Evolutionary conservation across 2,113 vertebrate genomes (phyloP), one percentile per base, ranked within the genome.

Genomic region (Salminus brasiliensis): DNA sequence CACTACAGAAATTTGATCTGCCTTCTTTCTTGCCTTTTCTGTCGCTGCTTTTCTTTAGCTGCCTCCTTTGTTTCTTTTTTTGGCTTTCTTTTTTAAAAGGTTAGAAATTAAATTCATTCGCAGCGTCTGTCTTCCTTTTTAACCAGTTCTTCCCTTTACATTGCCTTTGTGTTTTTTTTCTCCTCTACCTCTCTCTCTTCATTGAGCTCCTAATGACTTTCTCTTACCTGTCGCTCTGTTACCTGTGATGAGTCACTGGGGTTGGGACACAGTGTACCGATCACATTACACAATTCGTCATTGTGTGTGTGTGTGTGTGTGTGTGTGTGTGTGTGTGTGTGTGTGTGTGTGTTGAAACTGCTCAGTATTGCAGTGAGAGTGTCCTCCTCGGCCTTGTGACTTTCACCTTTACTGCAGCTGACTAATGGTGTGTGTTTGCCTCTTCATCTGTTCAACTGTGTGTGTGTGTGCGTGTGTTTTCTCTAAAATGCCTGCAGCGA

Each of bases 251-350:
- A 59, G 47, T 60, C 49, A 18, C 71, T 55, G 60, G 49, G 15
- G 52, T n/a, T 62, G 18, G 16, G 36, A 66, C 72, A 71, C 55
- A 80, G 55, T 66, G 32, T 39, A 29, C 16, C 1, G 18, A 18
- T 70, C 41, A 34, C 32, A 0, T 52, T 47, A 53, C 55, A 68
- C 52, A 65, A 45, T 36, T 80, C 63, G 72, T 34, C 70, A 23
- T 1, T n/a, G 21, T 59, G 25, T 57, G 32, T 53, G 55, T 65
- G 71, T 67, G 47, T 45, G 41, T n/a, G 68, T 18, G 66, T 25
- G n/a, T 7, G 41, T 10, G 9, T 5, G 41, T 5, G 41, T 43
- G 41, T 43, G 36, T 18, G 47, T 71, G 52, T 27, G 36, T 29
- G 55, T 45, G 36, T 45, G 27, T 1, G 2, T 45, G 25, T 47